Evolutionary conservation across 2,888 invertebrate species (phyloP).

Genomic region (Rhingia campestris): DNA sequence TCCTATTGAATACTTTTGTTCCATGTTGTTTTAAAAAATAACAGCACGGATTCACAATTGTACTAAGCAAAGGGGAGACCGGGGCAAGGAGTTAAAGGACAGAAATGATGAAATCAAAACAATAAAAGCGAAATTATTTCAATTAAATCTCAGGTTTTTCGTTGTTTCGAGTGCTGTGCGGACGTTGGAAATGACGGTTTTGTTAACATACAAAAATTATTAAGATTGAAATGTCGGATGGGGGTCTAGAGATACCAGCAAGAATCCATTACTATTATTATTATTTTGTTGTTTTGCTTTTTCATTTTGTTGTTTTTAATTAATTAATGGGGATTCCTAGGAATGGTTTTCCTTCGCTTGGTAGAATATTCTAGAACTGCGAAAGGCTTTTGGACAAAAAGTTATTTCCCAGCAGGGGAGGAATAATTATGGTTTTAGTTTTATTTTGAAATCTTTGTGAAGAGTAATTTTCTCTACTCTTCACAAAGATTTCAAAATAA

Average conservation of each 20-base stretch:
- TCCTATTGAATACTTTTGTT: constrained; percentile 34
- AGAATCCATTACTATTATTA: constrained; percentile 16
- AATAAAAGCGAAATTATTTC: constrained; percentile 34
- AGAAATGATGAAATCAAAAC: constrained; percentile 34
- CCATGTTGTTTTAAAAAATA: constrained; percentile 20
- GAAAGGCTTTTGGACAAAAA: constrained; percentile 25
- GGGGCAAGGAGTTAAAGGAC: not conserved
- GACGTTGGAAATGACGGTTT: not conserved
- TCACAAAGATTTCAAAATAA: no score
- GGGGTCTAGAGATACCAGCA: constrained; percentile 21
- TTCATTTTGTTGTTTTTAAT: constrained; percentile 60
- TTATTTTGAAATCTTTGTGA: not conserved
- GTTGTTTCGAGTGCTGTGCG: constrained; percentile 8
- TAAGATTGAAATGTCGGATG: constrained; percentile 28
- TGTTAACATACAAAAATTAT: constrained; percentile 50
- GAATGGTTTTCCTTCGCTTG: constrained; percentile 9
- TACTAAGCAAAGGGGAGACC: constrained; percentile 6
- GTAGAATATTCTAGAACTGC: constrained; percentile 8
- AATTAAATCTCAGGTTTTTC: constrained; percentile 47
- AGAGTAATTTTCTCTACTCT: no score
- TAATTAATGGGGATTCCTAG: constrained; percentile 39
- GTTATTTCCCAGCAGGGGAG: not conserved
- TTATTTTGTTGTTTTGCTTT: constrained; percentile 27
- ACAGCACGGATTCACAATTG: constrained; percentile 25
- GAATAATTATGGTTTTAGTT: not conserved